Conservation (phyloP, 2,888 invertebrate species). For the Tholera decimalis region DNA sequence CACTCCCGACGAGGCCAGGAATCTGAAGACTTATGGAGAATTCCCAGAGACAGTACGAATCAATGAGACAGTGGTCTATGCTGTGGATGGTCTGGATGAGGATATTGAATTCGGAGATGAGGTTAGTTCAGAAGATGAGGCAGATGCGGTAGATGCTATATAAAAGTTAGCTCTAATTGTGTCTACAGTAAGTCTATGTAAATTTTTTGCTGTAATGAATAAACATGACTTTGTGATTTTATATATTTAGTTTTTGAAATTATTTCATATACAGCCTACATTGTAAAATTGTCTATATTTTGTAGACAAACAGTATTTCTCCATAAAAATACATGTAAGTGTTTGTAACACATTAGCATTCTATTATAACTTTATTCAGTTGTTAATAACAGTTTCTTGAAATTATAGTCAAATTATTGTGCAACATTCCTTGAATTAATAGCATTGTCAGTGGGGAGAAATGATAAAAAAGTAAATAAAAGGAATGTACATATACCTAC, state of each 20-base stretch:
- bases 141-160: slow-evolving; percentile 93
- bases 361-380: slow-evolving; percentile 61
- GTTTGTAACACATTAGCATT: slow-evolving; percentile 73
- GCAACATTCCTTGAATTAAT: slow-evolving; percentile 85
- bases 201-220: slow-evolving; percentile 87
- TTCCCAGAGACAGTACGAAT: slow-evolving; percentile 99
- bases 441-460: slow-evolving; percentile 68
- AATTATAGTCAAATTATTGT: slow-evolving; percentile 74
- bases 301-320: slow-evolving; percentile 70
- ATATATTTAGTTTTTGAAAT: slow-evolving; percentile 79
- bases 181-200: slow-evolving; percentile 89
- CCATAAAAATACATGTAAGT: slow-evolving; percentile 69
- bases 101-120: slow-evolving; percentile 99
- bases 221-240: slow-evolving; percentile 84
- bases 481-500: slow-evolving; percentile 86
- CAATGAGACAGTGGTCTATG: slow-evolving; percentile 98
- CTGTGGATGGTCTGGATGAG: slow-evolving; percentile 98
- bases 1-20: slow-evolving; percentile 99
- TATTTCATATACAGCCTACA: slow-evolving; percentile 71
- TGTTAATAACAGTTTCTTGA: slow-evolving; percentile 58
- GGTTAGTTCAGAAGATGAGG: slow-evolving; percentile 97
- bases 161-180: slow-evolving; percentile 84
- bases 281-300: slow-evolving; percentile 68
- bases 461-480: slow-evolving; percentile 71
- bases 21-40: slow-evolving; percentile 99